phyloP scores from a whole-genome alignment of 2,113 vertebrate genomes.

The Cynopterus brachyotis region DNA sequence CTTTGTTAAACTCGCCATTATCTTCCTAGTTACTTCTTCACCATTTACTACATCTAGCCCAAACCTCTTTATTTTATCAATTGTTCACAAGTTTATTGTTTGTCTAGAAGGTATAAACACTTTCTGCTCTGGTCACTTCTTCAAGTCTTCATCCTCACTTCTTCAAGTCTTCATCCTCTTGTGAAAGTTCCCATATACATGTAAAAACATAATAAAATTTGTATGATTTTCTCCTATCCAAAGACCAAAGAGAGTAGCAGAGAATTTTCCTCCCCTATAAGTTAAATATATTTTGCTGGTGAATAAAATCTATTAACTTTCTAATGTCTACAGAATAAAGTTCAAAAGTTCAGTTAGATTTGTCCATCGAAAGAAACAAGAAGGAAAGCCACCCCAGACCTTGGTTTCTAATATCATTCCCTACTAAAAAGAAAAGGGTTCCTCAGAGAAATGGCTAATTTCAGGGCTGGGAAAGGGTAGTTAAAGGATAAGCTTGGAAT shows the following conservation, averaged over 20 bases:
- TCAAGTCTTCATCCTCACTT: background rate
- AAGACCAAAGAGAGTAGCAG: background rate
- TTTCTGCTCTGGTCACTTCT: background rate
- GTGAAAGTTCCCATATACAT: background rate
- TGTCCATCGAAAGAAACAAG: slow-evolving; percentile 24
- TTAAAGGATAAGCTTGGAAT: background rate
- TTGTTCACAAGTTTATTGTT: background rate
- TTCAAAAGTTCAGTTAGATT: slow-evolving; percentile 13
- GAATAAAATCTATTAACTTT: background rate
- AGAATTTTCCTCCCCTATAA: background rate
- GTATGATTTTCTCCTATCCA: background rate
- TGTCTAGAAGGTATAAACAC: background rate
- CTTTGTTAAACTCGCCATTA: background rate
- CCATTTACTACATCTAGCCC: background rate
- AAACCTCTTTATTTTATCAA: background rate
- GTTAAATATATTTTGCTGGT: background rate
- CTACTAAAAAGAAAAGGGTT: background rate
- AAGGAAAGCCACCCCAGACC: background rate
- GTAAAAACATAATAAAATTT: background rate
- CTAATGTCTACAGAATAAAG: background rate
- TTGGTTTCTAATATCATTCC: background rate
- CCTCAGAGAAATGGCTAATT: background rate
- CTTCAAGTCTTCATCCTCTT: background rate
- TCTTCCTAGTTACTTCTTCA: background rate
- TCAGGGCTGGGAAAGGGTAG: background rate